Percentiles rank a stretch among this genome's conserved stretches.
Evolutionary conservation across 2,888 invertebrate species (phyloP).

Genomic region (Tubulanus polymorphus): DNA sequence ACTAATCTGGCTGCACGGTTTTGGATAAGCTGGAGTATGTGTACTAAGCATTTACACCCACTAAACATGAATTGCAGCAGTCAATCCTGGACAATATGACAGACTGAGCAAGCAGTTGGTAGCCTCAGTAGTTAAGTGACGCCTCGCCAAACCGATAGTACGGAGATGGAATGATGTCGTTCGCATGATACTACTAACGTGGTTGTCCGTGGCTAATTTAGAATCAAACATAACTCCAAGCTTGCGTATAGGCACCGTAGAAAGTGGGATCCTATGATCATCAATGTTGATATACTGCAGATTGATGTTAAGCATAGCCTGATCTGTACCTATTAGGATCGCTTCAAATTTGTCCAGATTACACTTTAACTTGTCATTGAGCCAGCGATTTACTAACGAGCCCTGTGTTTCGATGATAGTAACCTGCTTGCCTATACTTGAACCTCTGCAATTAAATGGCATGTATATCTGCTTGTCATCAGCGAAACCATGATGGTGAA

Average conservation of each 20-base stretch:
- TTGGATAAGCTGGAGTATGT: neutral
- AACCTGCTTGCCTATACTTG: no score
- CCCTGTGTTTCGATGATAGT: no score
- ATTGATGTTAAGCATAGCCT: no score
- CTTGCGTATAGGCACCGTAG: neutral
- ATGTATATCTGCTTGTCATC: constrained; percentile 11
- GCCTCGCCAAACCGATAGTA: neutral
- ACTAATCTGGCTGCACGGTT: neutral
- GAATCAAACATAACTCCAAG: constrained; percentile 1
- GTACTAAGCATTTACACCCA: neutral
- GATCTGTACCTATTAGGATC: neutral
- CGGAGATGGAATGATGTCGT: neutral
- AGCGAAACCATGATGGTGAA: neutral
- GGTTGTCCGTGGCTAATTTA: neutral
- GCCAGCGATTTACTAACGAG: no score
- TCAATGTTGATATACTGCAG: neutral
- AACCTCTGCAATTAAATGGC: no score
- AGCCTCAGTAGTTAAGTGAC: neutral
- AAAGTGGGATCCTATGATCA: neutral
- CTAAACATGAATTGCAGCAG: neutral
- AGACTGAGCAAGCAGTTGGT: neutral
- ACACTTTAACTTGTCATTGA: neutral
- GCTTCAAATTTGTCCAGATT: neutral
- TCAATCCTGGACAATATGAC: neutral
- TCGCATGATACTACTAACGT: neutral